Evolutionary conservation across 2,113 vertebrate genomes (phyloP).

Genomic region (Paracanthobrama guichenoti): DNA sequence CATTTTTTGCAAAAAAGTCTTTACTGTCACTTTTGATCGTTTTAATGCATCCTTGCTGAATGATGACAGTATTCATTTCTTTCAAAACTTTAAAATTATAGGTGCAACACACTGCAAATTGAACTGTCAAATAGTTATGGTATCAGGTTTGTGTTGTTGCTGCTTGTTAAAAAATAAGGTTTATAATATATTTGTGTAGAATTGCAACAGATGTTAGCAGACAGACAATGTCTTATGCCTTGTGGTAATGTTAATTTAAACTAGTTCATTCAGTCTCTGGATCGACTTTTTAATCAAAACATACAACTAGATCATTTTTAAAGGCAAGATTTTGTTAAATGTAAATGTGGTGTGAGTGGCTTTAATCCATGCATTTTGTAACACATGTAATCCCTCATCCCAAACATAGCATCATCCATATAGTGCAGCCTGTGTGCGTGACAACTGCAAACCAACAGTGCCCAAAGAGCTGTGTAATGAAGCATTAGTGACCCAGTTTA

Average conservation of each 20-base stretch:
- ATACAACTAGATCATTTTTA: not conserved
- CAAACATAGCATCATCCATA: not conserved
- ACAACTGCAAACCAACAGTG: not conserved
- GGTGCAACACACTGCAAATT: not conserved
- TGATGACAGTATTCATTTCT: too few species aligned
- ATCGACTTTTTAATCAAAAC: not conserved
- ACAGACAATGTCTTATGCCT: not conserved
- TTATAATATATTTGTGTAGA: not conserved
- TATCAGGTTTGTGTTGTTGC: not conserved
- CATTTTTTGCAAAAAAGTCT: too few species aligned
- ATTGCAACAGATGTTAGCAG: not conserved
- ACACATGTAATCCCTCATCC: not conserved
- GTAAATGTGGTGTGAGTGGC: not conserved
- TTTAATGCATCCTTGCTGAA: too few species aligned
- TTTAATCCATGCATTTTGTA: too few species aligned
- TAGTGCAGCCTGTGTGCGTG: slow-evolving; percentile 4
- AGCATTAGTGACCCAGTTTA: slow-evolving; percentile 10
- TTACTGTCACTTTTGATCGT: too few species aligned
- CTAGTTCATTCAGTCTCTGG: not conserved
- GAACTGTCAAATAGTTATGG: not conserved
- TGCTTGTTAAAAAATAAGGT: not conserved
- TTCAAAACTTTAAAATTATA: too few species aligned
- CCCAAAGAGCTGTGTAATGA: slow-evolving; percentile 17
- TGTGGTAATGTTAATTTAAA: not conserved
- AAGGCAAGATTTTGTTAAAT: not conserved